Evolutionary conservation across 2,888 invertebrate genomes (phyloP), one percentile per base, ranked within the genome.

Genomic region (Drosophila tripunctata): DNA sequence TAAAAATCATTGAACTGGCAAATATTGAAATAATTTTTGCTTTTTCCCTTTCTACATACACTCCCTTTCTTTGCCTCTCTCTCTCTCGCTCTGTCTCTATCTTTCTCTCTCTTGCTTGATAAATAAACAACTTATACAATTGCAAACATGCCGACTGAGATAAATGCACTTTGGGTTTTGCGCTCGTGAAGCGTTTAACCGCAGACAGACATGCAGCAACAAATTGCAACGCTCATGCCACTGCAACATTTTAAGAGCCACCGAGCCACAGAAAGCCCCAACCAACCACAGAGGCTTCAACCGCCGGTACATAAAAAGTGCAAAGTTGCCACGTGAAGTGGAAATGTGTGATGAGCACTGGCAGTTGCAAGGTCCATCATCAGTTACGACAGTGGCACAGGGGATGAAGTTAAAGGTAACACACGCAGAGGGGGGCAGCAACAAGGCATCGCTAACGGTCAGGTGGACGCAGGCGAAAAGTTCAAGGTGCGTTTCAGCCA

Each of bases 401-500:
- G 21, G 7, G 8, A 15, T 2, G n/a, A n/a, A 6, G 12, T n/a
- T n/a, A n/a, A n/a, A n/a, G n/a, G n/a, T n/a, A n/a, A n/a, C n/a
- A n/a, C n/a, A n/a, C n/a, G n/a, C n/a, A 3, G 4, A 10, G 12
- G 6, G 30, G 4, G 2, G 24, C 31, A 24, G 44, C 10, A 47
- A 22, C 40, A 30, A 14, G 38, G 38, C 5, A 19, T 30, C 14
- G 22, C 48, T 27, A 4, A 21, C 10, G 38, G 38, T 40, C 40
- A 40, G 50, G 7, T 31, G 40, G 31, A 19, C 19, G 22, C 41
- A 12, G 19, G 52, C 41, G 40, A 65, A 75, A 68, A 84, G 87
- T 83, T 86, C 78, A 83, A 86, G 83, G 84, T 78, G 77, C 51
- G 62, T 64, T 65, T 8, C 40, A 51, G 65, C 63, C 78, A 47